These are phyloP conservation scores for Cepaea nemoralis DNA, from an alignment of 1,140 invertebrate species.

Conservation along the genomic window DNA sequence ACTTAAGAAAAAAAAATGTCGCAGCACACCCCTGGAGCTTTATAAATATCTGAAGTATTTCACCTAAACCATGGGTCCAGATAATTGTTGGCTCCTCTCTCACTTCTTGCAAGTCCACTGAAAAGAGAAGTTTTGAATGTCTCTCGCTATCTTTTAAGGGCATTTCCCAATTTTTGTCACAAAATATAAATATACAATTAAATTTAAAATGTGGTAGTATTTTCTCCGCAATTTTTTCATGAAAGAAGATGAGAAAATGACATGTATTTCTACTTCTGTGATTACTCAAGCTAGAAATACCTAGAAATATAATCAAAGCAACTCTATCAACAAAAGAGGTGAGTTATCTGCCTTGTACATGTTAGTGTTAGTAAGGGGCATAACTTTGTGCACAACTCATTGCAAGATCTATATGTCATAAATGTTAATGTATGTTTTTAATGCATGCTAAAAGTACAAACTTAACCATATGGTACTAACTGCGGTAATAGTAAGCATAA, in stretches of 20 bases:
- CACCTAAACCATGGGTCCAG: constrained; percentile 40
- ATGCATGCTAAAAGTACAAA: background rate
- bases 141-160: constrained; percentile 2
- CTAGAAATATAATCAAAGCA: background rate
- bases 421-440: background rate
- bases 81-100: constrained; percentile 36
- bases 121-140: constrained; percentile 38
- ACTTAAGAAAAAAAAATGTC: no score
- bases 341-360: background rate
- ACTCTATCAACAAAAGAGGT: background rate
- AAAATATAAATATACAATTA: background rate
- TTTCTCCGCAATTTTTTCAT: background rate
- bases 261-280: no score
- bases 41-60: background rate
- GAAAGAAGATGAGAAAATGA: no score
- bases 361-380: constrained; percentile 21
- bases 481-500: background rate
- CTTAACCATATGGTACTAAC: background rate
- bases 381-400: constrained; percentile 8
- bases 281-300: background rate
- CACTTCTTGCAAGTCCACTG: constrained; percentile 35
- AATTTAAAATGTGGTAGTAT: no score
- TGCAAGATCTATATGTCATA: background rate
- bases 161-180: background rate
- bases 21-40: no score